Evolutionary conservation across 2,888 invertebrate species (phyloP).

Genomic region (Pterostichus niger): DNA sequence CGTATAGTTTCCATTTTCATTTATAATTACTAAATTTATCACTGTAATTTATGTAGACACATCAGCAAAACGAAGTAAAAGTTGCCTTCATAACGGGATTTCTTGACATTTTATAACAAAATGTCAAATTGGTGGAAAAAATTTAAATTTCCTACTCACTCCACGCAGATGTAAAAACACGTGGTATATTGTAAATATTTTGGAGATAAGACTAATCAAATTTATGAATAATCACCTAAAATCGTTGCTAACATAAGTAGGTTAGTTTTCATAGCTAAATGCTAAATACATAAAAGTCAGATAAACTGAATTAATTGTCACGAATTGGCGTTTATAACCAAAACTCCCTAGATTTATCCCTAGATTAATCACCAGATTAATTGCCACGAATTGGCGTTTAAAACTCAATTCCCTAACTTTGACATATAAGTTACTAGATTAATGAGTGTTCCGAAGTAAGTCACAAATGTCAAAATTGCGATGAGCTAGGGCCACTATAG

Average conservation of each 20-base stretch:
- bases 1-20: conserved; percentile 68
- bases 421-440: no score
- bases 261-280: conserved; percentile 45
- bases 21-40: conserved; percentile 28
- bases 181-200: conserved; percentile 26
- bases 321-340: no score
- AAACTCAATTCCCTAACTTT: no score
- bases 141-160: conserved; percentile 6
- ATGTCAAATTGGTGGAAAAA: neutral
- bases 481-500: no score
- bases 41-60: conserved; percentile 41
- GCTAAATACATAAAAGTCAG: no score
- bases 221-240: neutral
- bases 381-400: no score
- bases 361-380: no score
- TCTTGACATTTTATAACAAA: conserved; percentile 7
- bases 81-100: conserved; percentile 51
- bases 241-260: conserved; percentile 15
- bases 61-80: conserved; percentile 50
- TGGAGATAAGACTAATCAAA: conserved; percentile 17
- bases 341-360: no score
- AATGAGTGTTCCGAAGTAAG: no score
- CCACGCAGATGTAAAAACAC: neutral
- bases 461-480: no score
- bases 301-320: no score